These are phyloP conservation scores for Stichopus chloronotus DNA, from an alignment of 35 echinoderm and acorn worm genomes.

Conservation along the genomic window DNA sequence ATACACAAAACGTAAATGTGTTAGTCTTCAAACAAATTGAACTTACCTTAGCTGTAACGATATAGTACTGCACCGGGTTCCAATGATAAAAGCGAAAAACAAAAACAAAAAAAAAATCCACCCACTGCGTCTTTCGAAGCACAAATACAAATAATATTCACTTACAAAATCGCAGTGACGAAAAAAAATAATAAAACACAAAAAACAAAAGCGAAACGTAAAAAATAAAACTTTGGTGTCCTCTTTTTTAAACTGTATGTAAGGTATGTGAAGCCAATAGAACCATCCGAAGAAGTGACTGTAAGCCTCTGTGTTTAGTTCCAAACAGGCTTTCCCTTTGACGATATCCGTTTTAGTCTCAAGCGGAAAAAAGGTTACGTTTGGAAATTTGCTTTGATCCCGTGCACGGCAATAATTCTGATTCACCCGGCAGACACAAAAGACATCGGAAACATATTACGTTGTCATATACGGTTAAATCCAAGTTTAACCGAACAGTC, in stretches of 20 bases:
- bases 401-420: not conserved
- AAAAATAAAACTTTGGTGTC: no score
- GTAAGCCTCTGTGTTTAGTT: not conserved
- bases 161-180: not conserved
- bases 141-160: not conserved
- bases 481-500: not conserved
- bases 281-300: not conserved
- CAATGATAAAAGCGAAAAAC: not conserved
- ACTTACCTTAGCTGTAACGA: not conserved
- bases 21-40: no score
- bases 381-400: not conserved
- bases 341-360: not conserved
- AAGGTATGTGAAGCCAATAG: not conserved
- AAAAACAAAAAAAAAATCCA: no score
- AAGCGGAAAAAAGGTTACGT: not conserved
- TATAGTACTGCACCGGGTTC: not conserved
- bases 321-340: conserved; percentile 2
- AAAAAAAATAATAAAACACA: no score
- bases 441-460: not conserved
- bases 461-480: not conserved
- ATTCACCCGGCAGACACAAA: not conserved
- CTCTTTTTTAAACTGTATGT: no score
- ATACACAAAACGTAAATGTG: no score
- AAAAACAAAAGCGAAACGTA: no score
- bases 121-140: not conserved